Percentiles rank a stretch among this genome's conserved stretches.
Conservation (phyloP, 2,797 vertebrate species). For the Heteromormyrus szaboi region DNA sequence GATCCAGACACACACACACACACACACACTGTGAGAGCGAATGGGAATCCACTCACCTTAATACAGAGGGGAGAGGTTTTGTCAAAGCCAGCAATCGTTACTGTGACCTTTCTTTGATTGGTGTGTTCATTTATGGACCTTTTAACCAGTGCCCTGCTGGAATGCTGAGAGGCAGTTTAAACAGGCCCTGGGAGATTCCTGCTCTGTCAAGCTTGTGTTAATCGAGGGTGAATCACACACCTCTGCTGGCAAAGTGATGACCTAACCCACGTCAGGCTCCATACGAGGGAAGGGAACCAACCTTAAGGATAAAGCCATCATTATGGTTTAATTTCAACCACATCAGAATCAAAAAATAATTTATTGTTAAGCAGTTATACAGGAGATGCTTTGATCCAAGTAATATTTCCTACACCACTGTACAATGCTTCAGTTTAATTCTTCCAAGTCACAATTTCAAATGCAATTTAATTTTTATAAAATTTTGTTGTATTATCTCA, state of each 20-base stretch:
- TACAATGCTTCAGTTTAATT: background rate
- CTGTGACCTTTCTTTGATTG: background rate
- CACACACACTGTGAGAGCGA: background rate
- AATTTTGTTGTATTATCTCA: background rate
- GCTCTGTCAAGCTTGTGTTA: background rate
- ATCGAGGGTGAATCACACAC: background rate
- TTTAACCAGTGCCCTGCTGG: background rate
- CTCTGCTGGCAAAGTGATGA: background rate
- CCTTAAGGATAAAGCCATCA: background rate
- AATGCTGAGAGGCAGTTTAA: background rate
- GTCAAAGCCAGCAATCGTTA: background rate
- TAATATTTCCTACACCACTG: background rate
- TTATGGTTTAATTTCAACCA: background rate
- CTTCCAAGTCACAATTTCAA: conserved; percentile 7
- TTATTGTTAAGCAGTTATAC: background rate
- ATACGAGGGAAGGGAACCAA: background rate
- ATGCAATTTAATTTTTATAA: background rate
- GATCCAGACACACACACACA: background rate
- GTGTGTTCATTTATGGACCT: background rate
- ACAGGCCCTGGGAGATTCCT: background rate
- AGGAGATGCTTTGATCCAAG: background rate
- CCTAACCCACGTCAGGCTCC: background rate
- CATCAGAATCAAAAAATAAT: background rate
- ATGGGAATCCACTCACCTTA: background rate
- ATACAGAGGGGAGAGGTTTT: background rate